Evolutionary conservation across 2,797 vertebrate genomes (phyloP).

Genomic region (Caiman crocodilus): DNA sequence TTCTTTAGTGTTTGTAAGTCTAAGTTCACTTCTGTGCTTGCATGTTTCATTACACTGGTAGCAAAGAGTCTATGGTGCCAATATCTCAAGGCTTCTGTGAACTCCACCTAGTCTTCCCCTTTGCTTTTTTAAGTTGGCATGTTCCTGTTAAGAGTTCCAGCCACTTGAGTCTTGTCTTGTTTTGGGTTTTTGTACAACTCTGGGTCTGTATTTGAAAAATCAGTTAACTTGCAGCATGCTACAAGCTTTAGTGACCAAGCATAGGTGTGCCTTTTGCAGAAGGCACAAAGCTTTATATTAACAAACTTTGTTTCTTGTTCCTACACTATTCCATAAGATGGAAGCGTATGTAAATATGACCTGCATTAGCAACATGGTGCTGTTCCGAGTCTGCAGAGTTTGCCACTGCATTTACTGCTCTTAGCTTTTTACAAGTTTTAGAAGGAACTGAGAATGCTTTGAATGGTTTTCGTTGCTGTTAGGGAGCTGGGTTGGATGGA

Average conservation of each 20-base stretch:
- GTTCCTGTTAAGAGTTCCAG: neutral
- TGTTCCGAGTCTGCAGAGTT: neutral
- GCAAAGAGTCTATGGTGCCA: neutral
- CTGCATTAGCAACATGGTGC: neutral
- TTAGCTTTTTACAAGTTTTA: neutral
- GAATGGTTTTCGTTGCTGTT: neutral
- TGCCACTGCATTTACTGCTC: neutral
- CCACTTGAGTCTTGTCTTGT: neutral
- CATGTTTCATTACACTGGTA: neutral
- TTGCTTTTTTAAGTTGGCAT: neutral
- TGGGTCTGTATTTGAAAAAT: neutral
- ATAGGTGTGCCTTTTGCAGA: neutral
- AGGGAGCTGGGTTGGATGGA: neutral
- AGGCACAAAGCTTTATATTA: neutral
- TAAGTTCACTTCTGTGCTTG: neutral
- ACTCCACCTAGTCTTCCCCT: neutral
- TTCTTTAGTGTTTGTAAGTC: neutral
- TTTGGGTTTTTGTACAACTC: neutral
- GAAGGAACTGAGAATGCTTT: neutral
- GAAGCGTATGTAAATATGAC: too few relatives aligned
- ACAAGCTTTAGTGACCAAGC: neutral
- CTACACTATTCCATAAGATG: neutral
- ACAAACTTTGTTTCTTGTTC: neutral
- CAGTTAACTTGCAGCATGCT: neutral
- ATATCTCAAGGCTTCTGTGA: neutral